A percentile compares a stretch with the other conserved stretches of the same genome.
phyloP scores from a whole-genome alignment of 2,888 invertebrate species.

The Drosophila formosana region DNA sequence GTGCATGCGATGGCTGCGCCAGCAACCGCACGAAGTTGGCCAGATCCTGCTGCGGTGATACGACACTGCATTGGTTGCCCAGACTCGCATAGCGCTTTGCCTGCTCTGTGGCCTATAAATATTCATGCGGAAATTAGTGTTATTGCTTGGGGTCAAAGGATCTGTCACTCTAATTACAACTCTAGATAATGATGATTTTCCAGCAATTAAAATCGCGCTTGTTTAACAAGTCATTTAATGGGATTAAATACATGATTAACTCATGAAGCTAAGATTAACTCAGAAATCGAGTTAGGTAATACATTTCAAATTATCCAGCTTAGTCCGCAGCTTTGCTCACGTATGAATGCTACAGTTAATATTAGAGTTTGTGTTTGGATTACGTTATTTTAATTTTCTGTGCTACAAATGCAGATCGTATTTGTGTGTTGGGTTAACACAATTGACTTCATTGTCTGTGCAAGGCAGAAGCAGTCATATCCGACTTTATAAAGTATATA shows the following conservation, averaged over 20 bases:
- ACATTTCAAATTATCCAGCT: too few species aligned
- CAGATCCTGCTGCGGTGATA: constrained; percentile 86
- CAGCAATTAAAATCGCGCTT: background rate
- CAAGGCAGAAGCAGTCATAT: too few species aligned
- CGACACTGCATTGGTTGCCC: constrained; percentile 91
- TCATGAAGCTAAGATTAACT: background rate
- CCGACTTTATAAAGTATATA: too few species aligned
- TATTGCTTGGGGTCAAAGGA: background rate
- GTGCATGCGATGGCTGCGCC: constrained; percentile 86
- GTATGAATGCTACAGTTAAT: too few species aligned
- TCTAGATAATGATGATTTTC: background rate
- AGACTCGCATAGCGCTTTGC: constrained; percentile 93
- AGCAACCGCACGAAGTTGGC: constrained; percentile 91
- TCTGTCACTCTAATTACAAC: background rate
- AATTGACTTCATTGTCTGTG: too few species aligned
- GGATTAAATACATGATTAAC: background rate
- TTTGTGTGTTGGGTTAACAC: too few species aligned
- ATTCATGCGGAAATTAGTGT: constrained; percentile 1
- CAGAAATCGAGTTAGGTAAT: too few species aligned
- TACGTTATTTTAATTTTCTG: too few species aligned
- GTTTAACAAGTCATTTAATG: background rate
- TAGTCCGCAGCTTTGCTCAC: too few species aligned
- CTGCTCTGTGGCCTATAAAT: constrained; percentile 89
- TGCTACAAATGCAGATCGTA: too few species aligned
- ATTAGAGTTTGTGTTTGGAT: too few species aligned